Percentiles rank a stretch among this genome's conserved stretches.
Evolutionary conservation across 2,113 vertebrate species (phyloP).

Genomic region (Percina caprodes): DNA sequence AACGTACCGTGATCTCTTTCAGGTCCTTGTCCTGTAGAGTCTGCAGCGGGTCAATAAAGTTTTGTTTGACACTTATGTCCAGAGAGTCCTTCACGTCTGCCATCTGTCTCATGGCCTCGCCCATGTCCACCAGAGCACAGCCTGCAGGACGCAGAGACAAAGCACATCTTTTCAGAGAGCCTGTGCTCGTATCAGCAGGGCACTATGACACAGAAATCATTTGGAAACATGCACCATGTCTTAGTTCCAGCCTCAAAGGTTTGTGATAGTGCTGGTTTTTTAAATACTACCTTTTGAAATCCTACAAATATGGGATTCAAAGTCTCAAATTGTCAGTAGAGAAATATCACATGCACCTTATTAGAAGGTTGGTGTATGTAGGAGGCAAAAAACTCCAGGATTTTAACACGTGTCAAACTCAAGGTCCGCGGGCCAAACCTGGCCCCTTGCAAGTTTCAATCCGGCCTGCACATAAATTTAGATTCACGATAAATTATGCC

Average conservation of each 20-base stretch:
- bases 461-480: too few species aligned
- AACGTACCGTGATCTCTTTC: slow-evolving; percentile 91
- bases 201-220: too few species aligned
- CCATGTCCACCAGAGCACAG: slow-evolving; percentile 88
- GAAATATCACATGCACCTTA: too few species aligned
- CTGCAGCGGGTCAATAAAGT: slow-evolving; percentile 94
- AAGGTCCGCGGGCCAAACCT: too few species aligned
- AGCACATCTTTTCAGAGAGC: background rate
- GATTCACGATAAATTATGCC: too few species aligned
- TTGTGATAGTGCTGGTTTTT: background rate
- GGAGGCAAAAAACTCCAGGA: too few species aligned
- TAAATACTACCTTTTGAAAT: background rate
- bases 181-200: background rate
- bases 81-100: slow-evolving; percentile 94
- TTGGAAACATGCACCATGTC: background rate
- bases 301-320: background rate
- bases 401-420: too few species aligned
- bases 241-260: too few species aligned
- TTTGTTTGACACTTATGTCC: slow-evolving; percentile 95
- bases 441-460: too few species aligned
- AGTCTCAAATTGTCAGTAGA: too few species aligned
- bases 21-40: slow-evolving; percentile 95
- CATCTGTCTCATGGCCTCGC: slow-evolving; percentile 95
- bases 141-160: slow-evolving; percentile 76
- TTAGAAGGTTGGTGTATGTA: too few species aligned